Evolutionary conservation across 2,888 invertebrate genomes (phyloP).

Genomic region (Standfussiana lucernea): DNA sequence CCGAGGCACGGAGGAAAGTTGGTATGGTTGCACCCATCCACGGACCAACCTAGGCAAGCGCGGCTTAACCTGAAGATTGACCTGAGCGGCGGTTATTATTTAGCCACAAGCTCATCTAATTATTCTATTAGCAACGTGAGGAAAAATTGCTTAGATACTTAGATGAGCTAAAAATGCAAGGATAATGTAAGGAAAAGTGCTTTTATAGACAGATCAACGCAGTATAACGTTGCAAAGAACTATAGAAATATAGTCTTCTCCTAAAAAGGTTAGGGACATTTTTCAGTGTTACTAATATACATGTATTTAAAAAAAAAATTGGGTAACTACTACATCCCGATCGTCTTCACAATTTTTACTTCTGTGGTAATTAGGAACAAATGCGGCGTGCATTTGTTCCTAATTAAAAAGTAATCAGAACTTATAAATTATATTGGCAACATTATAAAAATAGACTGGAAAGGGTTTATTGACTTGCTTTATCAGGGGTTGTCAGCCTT

Average conservation of each 20-base stretch:
- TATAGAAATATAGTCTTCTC: conserved; percentile 10
- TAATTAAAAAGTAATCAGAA: conserved; percentile 7
- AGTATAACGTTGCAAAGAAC: background rate
- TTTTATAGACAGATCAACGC: background rate
- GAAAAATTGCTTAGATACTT: conserved; percentile 2
- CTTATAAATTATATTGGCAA: conserved; percentile 14
- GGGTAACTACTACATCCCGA: background rate
- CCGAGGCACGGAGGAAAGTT: too few relatives aligned
- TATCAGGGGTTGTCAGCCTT: conserved; percentile 34
- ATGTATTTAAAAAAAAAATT: too few relatives aligned
- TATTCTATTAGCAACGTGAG: background rate
- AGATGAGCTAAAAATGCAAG: conserved; percentile 27
- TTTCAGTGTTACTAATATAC: background rate
- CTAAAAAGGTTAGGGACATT: background rate
- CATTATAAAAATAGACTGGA: conserved; percentile 33
- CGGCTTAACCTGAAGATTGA: too few relatives aligned
- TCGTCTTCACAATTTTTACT: background rate
- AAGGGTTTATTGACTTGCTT: conserved; percentile 36
- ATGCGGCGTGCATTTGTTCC: background rate
- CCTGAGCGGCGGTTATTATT: too few relatives aligned
- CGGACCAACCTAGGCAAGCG: too few relatives aligned
- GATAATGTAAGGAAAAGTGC: conserved; percentile 39
- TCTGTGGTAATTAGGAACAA: too few relatives aligned
- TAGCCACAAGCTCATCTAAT: too few relatives aligned
- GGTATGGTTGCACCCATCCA: too few relatives aligned